Evolutionary conservation across 37 sponge, comb jelly and placozoan genomes (phyloP).

Genomic region (Chondrosia reniformis): DNA sequence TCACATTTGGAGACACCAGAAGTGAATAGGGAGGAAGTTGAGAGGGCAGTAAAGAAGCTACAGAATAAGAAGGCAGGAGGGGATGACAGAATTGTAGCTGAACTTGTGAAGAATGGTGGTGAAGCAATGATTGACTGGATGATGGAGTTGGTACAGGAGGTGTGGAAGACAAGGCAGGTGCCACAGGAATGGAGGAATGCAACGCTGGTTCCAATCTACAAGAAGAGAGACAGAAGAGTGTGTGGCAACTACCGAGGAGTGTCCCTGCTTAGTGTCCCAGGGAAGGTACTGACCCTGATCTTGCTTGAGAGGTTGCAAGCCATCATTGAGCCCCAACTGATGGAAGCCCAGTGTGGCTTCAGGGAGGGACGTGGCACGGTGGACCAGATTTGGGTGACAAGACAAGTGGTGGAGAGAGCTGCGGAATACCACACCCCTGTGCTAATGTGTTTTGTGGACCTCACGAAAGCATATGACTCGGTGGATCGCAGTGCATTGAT

Average conservation of each 20-base stretch:
- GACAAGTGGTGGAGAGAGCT: constrained; percentile 13
- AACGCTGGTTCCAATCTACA: background rate
- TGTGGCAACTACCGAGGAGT: constrained; percentile 12
- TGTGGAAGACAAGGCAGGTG: background rate
- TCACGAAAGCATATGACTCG: constrained; percentile 11
- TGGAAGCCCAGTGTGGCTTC: constrained; percentile 9
- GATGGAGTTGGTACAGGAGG: too few species aligned
- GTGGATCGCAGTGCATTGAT: constrained; percentile 8
- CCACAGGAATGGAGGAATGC: constrained; percentile 12
- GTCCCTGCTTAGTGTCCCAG: background rate
- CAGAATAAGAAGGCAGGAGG: constrained; percentile 22
- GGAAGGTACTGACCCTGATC: constrained; percentile 10
- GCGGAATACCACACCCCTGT: background rate
- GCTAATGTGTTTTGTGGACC: background rate
- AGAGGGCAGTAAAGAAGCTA: constrained; percentile 10
- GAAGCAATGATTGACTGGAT: background rate
- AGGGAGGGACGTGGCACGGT: constrained; percentile 9
- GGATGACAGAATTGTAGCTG: constrained; percentile 19
- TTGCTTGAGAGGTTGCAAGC: constrained; percentile 7
- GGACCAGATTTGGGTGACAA: constrained; percentile 11
- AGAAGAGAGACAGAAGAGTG: constrained; percentile 16
- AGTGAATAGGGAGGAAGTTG: constrained; percentile 20
- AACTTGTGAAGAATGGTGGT: constrained; percentile 17
- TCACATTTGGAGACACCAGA: constrained; percentile 2
- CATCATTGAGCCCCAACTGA: constrained; percentile 12